phyloP scores from a whole-genome alignment of 2,113 vertebrate species.

The Odobenus rosmarus region DNA sequence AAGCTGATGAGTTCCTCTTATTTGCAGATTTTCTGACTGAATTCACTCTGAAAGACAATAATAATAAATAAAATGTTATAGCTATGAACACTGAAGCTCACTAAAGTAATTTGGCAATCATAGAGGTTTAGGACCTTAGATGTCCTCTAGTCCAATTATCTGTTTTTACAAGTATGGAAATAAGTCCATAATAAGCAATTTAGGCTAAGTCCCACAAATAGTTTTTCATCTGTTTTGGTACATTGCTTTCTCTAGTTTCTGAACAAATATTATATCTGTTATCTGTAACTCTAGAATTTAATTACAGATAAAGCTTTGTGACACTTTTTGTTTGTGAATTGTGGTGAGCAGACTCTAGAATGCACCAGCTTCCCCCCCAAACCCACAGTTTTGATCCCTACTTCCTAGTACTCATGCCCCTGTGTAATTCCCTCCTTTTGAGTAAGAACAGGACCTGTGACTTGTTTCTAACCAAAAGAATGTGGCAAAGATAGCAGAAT shows the following conservation, averaged over 20 bases:
- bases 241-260: neutral
- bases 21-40: neutral
- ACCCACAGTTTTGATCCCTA: neutral
- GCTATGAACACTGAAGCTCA: neutral
- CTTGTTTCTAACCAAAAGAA: neutral
- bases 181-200: neutral
- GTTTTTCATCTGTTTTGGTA: neutral
- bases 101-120: neutral
- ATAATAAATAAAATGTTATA: neutral
- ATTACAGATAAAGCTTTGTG: neutral
- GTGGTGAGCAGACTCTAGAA: neutral
- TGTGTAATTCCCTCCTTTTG: neutral
- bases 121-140: neutral
- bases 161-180: neutral
- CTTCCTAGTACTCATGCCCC: neutral
- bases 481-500: neutral
- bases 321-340: neutral
- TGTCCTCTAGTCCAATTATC: neutral
- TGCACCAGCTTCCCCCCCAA: neutral
- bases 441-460: neutral
- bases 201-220: neutral
- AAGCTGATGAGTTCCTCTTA: neutral
- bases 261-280: neutral
- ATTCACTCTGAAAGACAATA: neutral
- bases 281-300: neutral